A percentile compares a stretch with the other conserved stretches of the same genome.
Evolutionary conservation across 1,140 invertebrate species (phyloP).

Genomic region (Caenorhabditis remanei): DNA sequence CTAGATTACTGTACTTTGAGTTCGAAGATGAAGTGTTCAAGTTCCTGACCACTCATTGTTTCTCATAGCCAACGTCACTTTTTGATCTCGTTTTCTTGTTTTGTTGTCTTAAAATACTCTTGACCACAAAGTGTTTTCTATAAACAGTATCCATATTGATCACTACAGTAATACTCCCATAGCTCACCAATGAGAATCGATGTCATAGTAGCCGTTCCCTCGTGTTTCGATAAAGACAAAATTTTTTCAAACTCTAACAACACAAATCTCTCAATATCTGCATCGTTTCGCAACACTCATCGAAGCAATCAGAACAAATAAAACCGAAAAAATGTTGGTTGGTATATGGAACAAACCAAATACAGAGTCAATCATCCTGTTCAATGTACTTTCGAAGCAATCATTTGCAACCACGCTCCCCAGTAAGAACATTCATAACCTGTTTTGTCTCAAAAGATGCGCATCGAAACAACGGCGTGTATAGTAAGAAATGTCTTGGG

Average conservation of each 20-base stretch:
- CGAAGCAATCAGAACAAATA: neutral
- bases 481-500: slow-evolving; percentile 20
- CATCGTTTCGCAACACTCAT: neutral
- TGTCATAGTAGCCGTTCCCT: no score
- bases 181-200: no score
- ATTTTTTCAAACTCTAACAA: no score
- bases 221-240: no score
- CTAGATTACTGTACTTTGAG: neutral
- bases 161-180: no score
- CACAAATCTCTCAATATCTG: no score
- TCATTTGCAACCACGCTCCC: neutral
- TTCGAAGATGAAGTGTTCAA: slow-evolving; percentile 9
- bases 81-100: slow-evolving; percentile 3
- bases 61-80: neutral
- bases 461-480: slow-evolving; percentile 1
- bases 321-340: no score
- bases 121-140: no score
- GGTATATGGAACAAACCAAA: neutral
- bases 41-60: neutral
- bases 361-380: neutral
- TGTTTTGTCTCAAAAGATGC: neutral
- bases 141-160: no score
- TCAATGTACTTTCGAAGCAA: neutral
- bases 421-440: neutral
- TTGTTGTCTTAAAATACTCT: no score